These are phyloP conservation scores for Micoletzkya japonica DNA, from an alignment of 2,888 invertebrate genomes.

Conservation along the genomic window DNA sequence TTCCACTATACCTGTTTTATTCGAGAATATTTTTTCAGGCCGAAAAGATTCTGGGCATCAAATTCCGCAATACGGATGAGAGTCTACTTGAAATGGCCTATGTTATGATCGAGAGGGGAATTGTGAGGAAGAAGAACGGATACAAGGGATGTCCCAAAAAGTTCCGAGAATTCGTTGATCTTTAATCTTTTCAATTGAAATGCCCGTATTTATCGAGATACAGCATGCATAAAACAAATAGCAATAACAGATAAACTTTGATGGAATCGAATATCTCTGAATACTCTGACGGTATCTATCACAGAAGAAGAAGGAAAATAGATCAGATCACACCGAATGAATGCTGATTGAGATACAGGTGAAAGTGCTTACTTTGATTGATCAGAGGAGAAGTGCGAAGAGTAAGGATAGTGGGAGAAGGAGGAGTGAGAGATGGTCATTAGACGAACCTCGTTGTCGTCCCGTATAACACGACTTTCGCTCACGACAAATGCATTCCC, in stretches of 20 bases:
- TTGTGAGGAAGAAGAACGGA: conserved; percentile 42
- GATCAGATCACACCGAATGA: too few relatives aligned
- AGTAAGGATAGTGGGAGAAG: too few relatives aligned
- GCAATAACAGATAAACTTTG: too few relatives aligned
- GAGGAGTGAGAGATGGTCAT: background rate
- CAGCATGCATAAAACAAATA: too few relatives aligned
- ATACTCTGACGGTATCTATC: too few relatives aligned
- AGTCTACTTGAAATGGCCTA: conserved; percentile 69
- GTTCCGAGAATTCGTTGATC: conserved; percentile 6
- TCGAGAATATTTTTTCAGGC: conserved; percentile 60
- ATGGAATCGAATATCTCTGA: too few relatives aligned
- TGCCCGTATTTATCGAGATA: too few relatives aligned
- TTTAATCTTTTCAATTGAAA: too few relatives aligned
- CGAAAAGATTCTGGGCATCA: conserved; percentile 66
- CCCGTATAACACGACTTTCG: conserved; percentile 56
- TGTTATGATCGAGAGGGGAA: conserved; percentile 68
- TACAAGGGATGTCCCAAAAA: conserved; percentile 28
- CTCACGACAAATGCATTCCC: conserved; percentile 57
- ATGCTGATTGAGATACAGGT: too few relatives aligned
- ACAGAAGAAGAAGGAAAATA: too few relatives aligned
- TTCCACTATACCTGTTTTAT: background rate
- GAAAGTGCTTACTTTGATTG: too few relatives aligned
- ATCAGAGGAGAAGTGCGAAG: too few relatives aligned
- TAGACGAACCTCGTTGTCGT: conserved; percentile 2
- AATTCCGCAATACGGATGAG: conserved; percentile 65